Base-by-base conservation (phyloP, 2,113 vertebrate species). In the Entelurus aequoreus region DNA sequence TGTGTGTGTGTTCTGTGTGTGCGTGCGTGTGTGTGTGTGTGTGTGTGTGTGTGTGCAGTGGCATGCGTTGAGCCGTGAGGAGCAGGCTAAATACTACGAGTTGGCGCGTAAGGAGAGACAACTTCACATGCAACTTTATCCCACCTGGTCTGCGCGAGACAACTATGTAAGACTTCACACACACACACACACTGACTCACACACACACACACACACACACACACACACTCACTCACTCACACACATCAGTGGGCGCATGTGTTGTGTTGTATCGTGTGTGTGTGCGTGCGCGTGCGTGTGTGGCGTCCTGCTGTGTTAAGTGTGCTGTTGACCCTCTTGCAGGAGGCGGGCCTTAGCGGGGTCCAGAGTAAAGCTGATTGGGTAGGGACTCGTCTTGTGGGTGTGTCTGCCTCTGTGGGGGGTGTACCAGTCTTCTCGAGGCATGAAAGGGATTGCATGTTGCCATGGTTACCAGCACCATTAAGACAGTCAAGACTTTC, bases 81-180 rank as follows among this genome's bases (percentile, higher is more conserved):
- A 99, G 28, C 97, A 99, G 71, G 94, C 97, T 87, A 99, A 98
- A 85, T 99, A 99, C 85, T 99, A 99, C 10, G 97, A 99, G 88
- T 81, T 99, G 88, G 97, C 97, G 62, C 88, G 97, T 54, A 98
- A 98, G 77, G 96, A 99, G 87, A 91, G 97, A 88, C 97, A 99
- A 86, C 94, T 98, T 64, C 97, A 99, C 87, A 98, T 98, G 96
- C 97, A 99, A 84, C 94, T 99, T 4, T 99, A 98, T 85, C 96
- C 96, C 0, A 97, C 95, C 89, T 99, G 97, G 97, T 99, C 97
- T 10, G 97, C 97, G 50, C 84, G 95, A 40, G 96, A 98, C 86
- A 99, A 99, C 89, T 98, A 99, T 1, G 96, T 98, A 86, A 98
- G 90, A 16, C 6, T 47, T 58, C 9, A 60, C 54, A 37, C 58